Base-by-base conservation (phyloP, 1,140 invertebrate genomes). In the Polypedilum pembai region DNA sequence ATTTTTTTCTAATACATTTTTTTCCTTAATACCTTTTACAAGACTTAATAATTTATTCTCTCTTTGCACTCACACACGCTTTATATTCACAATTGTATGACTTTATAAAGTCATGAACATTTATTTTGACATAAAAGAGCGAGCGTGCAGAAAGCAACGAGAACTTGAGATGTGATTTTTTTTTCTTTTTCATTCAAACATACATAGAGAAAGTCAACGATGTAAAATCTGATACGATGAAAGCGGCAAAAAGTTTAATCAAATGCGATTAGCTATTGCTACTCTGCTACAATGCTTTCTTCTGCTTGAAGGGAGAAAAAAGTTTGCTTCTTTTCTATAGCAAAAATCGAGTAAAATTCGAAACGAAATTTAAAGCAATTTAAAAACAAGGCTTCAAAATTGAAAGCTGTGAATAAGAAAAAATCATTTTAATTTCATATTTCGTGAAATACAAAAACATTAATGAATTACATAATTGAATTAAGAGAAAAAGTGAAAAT, bases 71-170 rank as follows among this genome's bases (percentile, higher is more conserved):
- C 24, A 33, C 24, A 5, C n/a, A n/a, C n/a, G n/a, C n/a, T n/a
- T 3, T 33, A 33, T 33, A 33, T 5, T 3, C 24, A 33, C 24
- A 33, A 33, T 33, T 33, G 24, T 33, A 33, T 33, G 24, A 56
- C 45, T 56, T 56, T 56, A 56, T 15, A 56, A 56, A 56, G 45
- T 56, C 45, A 56, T 56, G 45, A 56, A 56, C 45, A 56, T 56
- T 56, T 56, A 56, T 56, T 56, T 56, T 56, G 45, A 56, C 45
- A 56, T 56, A 56, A 56, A 56, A 56, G 45, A 56, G 45, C 45
- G 45, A 56, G 45, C 45, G 45, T 56, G 45, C 45, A 56, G 45
- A 56, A 56, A n/a, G 45, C 45, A 56, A 12, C n/a, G 10, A 56
- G 45, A 56, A 56, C n/a, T 56, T 56, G 12, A n/a, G 45, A 56